Conservation (phyloP, 2,113 vertebrate genomes). For the Boleophthalmus pectinirostris region DNA sequence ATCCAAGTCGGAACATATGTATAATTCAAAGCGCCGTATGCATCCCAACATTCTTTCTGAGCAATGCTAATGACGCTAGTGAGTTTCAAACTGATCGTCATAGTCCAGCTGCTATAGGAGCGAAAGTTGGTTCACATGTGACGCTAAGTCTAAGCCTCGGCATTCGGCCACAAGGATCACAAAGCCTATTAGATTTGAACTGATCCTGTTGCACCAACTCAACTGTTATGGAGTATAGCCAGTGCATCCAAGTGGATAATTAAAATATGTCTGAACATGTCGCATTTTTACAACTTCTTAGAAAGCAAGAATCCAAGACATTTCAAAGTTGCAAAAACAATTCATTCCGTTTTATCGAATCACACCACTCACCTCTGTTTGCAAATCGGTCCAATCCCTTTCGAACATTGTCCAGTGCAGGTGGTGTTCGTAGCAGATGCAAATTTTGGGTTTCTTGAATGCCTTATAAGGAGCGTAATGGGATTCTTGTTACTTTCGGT, state of each 20-base stretch:
- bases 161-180: constrained; percentile 68
- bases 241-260: constrained; percentile 26
- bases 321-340: background rate
- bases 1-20: constrained; percentile 61
- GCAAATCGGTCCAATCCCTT: constrained; percentile 16
- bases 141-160: constrained; percentile 64
- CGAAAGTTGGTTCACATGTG: constrained; percentile 65
- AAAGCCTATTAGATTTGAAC: constrained; percentile 77
- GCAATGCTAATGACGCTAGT: constrained; percentile 30
- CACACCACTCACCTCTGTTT: constrained; percentile 43
- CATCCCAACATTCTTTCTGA: constrained; percentile 46
- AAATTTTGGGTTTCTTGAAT: constrained; percentile 59
- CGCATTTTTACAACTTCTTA: background rate
- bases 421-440: background rate
- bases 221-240: constrained; percentile 37
- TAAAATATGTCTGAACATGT: constrained; percentile 10
- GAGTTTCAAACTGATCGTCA: constrained; percentile 34
- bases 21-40: constrained; percentile 69
- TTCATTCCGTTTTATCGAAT: background rate
- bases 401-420: constrained; percentile 2
- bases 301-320: background rate
- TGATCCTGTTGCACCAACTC: constrained; percentile 69
- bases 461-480: constrained; percentile 94
- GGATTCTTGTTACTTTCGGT: constrained; percentile 97
- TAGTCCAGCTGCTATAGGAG: constrained; percentile 34